Percentiles rank a stretch among this genome's conserved stretches.
Evolutionary conservation across 2,797 vertebrate species (phyloP).

Genomic region (Lagocephalus sceleratus): DNA sequence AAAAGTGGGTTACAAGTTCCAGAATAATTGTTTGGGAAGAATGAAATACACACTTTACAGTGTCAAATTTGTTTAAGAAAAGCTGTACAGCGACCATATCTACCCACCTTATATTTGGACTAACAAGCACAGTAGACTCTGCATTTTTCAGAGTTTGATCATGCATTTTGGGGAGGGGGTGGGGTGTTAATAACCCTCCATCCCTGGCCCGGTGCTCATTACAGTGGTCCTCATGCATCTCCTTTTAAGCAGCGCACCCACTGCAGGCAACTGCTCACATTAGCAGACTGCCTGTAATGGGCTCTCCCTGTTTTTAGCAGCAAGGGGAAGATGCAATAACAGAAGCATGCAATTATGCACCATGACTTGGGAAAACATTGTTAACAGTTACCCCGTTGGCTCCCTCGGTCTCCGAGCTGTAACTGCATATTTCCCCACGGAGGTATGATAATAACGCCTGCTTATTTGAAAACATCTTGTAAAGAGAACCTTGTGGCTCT

Average conservation of each 20-base stretch:
- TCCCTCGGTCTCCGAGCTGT: conserved; percentile 67
- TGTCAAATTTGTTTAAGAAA: conserved; percentile 4
- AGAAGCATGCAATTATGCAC: conserved; percentile 76
- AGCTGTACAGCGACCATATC: background rate
- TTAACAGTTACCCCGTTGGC: conserved; percentile 75
- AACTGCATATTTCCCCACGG: conserved; percentile 78
- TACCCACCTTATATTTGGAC: conserved; percentile 13
- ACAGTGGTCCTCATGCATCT: conserved; percentile 64
- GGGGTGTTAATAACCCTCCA: conserved; percentile 29
- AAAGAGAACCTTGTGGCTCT: conserved; percentile 77
- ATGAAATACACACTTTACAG: conserved; percentile 14
- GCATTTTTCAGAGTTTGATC: conserved; percentile 27
- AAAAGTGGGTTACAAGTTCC: background rate
- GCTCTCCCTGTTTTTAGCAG: conserved; percentile 66
- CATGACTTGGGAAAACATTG: conserved; percentile 78
- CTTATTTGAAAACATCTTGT: conserved; percentile 82
- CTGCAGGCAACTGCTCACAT: conserved; percentile 68
- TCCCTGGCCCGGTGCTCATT: conserved; percentile 55
- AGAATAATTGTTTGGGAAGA: background rate
- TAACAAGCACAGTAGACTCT: conserved; percentile 30
- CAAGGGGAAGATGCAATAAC: conserved; percentile 75
- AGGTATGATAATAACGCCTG: conserved; percentile 74
- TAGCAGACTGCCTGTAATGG: conserved; percentile 62
- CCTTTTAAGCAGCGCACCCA: conserved; percentile 64
- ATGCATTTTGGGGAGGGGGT: conserved; percentile 3